Percentiles rank a stretch among this genome's conserved stretches.
These are phyloP conservation scores for Cacatua alba DNA, from an alignment of 2,113 vertebrate species.

Conservation along the genomic window DNA sequence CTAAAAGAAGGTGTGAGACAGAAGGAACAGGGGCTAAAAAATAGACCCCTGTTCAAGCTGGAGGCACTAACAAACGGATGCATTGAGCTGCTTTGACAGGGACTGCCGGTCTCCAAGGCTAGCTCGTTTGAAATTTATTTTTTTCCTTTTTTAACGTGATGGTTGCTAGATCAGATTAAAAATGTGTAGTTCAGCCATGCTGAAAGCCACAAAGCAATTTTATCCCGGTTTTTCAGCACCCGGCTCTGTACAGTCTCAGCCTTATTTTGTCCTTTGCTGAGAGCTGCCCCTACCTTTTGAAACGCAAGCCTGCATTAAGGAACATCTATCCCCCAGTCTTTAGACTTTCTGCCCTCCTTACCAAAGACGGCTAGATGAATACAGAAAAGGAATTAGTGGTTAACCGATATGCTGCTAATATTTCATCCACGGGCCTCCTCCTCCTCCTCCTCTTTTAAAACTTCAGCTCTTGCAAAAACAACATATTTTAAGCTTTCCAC, in stretches of 20 bases:
- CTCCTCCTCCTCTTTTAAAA: constrained; percentile 26
- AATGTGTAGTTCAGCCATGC: constrained; percentile 3
- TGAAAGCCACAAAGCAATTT: constrained; percentile 51
- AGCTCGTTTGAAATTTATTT: not conserved
- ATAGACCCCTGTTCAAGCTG: constrained; percentile 34
- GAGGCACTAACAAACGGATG: constrained; percentile 36
- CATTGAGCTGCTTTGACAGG: constrained; percentile 53
- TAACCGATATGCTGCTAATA: constrained; percentile 69
- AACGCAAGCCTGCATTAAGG: not conserved
- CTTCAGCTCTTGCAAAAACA: constrained; percentile 71
- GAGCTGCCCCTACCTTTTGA: not conserved
- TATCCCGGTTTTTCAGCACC: not conserved
- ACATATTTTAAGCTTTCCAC: constrained; percentile 76
- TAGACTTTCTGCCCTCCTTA: not conserved
- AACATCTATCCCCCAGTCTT: not conserved
- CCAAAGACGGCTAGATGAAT: constrained; percentile 15
- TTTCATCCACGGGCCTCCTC: constrained; percentile 52
- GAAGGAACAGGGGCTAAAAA: constrained; percentile 28
- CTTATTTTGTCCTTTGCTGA: constrained; percentile 25
- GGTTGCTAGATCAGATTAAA: constrained; percentile 13
- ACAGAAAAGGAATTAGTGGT: constrained; percentile 57
- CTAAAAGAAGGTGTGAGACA: constrained; percentile 55
- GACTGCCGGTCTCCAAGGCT: constrained; percentile 35
- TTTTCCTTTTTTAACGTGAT: not conserved
- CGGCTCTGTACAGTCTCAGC: constrained; percentile 28